Percentiles rank a stretch among this genome's conserved stretches.
These are phyloP conservation scores for Anoura caudifer DNA, from an alignment of 2,113 vertebrate species.

Conservation along the genomic window DNA sequence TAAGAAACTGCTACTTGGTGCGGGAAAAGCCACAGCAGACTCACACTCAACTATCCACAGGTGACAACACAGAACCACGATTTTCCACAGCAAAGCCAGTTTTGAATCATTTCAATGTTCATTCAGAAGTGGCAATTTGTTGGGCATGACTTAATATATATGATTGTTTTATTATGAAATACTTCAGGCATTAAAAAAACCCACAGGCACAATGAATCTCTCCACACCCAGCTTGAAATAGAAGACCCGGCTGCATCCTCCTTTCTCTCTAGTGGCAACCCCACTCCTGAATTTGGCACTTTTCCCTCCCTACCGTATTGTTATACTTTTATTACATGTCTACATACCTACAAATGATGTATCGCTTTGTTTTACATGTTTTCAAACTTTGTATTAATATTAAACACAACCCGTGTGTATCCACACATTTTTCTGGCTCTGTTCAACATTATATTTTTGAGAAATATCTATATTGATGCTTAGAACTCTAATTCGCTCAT, in stretches of 20 bases:
- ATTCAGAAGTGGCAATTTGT: neutral
- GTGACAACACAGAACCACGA: neutral
- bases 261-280: neutral
- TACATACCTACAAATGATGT: neutral
- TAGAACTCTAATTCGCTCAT: neutral
- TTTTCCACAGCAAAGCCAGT: neutral
- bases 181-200: neutral
- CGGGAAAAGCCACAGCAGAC: neutral
- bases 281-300: neutral
- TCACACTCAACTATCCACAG: neutral
- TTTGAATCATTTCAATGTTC: neutral
- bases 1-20: neutral
- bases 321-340: neutral
- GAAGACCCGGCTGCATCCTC: neutral
- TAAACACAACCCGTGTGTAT: neutral
- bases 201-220: neutral
- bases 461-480: neutral
- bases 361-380: neutral
- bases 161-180: conserved; percentile 14
- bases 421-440: neutral
- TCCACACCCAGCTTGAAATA: neutral
- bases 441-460: neutral
- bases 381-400: neutral
- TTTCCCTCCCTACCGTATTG: neutral
- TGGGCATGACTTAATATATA: neutral